Conservation (phyloP, 2,888 invertebrate species). For the Portevinia maculata region DNA sequence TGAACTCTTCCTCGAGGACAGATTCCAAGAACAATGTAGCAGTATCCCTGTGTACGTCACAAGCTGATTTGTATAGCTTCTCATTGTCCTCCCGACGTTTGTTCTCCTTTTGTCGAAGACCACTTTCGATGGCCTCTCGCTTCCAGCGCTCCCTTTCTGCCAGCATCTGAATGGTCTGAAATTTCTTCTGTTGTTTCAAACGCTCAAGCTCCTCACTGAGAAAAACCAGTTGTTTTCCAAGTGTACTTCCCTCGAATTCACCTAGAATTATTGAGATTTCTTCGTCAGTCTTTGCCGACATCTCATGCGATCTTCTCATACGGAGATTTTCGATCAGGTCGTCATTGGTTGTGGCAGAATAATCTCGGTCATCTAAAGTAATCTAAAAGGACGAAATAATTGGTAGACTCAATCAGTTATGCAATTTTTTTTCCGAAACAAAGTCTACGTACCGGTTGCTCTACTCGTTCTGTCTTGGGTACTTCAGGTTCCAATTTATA, state of each 20-base stretch:
- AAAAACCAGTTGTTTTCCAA: constrained; percentile 89
- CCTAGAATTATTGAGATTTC: constrained; percentile 86
- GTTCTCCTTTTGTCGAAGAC: constrained; percentile 90
- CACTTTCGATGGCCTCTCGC: constrained; percentile 92
- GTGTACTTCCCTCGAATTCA: constrained; percentile 88
- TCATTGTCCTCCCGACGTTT: constrained; percentile 89
- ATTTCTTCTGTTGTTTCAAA: constrained; percentile 89
- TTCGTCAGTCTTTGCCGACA: constrained; percentile 73
- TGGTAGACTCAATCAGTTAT: too few relatives aligned
- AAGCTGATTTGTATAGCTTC: constrained; percentile 89
- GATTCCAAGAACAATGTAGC: constrained; percentile 87
- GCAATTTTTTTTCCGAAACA: background rate
- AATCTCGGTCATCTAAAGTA: constrained; percentile 52
- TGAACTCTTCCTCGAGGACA: constrained; percentile 85
- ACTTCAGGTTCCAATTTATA: background rate
- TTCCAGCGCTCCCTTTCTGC: constrained; percentile 90
- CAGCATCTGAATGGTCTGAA: constrained; percentile 90
- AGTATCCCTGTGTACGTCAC: constrained; percentile 83
- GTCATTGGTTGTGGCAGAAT: constrained; percentile 77
- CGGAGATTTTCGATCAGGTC: constrained; percentile 76
- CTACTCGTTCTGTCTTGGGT: background rate
- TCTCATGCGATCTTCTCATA: constrained; percentile 79
- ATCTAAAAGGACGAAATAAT: too few relatives aligned
- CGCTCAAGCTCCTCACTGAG: constrained; percentile 90
- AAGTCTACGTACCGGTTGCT: constrained; percentile 3